Base-by-base conservation (phyloP, 2,797 vertebrate genomes). In the Acanthiza pusilla region DNA sequence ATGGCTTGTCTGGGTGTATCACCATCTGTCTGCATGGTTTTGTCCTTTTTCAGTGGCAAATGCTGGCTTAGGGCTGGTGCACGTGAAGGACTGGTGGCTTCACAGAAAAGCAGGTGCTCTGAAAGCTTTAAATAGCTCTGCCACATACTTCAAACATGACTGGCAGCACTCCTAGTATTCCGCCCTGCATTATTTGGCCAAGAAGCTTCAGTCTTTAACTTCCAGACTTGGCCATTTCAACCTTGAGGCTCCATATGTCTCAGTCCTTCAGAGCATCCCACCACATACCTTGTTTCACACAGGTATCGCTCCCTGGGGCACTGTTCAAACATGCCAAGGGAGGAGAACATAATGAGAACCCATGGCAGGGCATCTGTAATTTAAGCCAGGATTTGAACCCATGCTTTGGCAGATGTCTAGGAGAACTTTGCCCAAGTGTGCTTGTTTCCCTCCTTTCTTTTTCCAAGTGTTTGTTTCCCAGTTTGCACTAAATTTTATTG, bases 401-500 rank as follows among this genome's bases (percentile, higher is more conserved):
- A 58, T 55, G 66, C 86, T 23, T 96, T 95, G 91, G 91, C 89
- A 96, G 81, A 95, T 92, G 91, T 86, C 92, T 91, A 53, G 65
- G 50, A 91, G 92, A 91, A 85, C 89, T 91, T 96, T 96, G 85
- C 92, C 94, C 77, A 45, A 89, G 76, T n/a, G 42, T 91, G 88
- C 94, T 94, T 92, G 85, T 93, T 93, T 96, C 94, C 75, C 89
- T 94, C 74, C 95, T 95, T 94, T 95, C 88, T 96, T 97, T 95
- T 86, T 85, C 94, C 91, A 92, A 96, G 96, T 92, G 95, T 97
- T 94, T 96, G 97, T 96, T 97, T 95, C 94, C 93, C 93, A 96
- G 70, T 97, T 98, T 97, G 96, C 95, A 96, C 96, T 92, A 83
- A 83, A 91, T 97, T 97, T 97, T 96, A 98, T 98, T 98, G 96